Base-by-base conservation (phyloP, 2,113 vertebrate genomes). In the Festucalex cinctus region DNA sequence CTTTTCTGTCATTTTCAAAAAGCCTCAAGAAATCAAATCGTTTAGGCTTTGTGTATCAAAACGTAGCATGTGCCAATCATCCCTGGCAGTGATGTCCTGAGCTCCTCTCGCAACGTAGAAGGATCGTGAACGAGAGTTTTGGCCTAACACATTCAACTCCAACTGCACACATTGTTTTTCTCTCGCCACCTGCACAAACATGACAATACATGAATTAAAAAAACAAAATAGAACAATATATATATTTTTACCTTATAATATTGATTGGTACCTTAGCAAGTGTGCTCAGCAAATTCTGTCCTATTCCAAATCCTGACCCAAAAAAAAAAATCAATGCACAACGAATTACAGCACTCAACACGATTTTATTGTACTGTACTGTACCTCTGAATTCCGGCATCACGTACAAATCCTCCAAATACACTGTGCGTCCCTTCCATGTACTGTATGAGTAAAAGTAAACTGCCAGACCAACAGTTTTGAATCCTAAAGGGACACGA, bases 341-440 rank as follows among this genome's bases (percentile, higher is more conserved):
- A n/a, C n/a, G n/a, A 49, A 8, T 35, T 8, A n/a, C 16, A 32
- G n/a, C 24, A 46, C 6, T 20, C 22, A 54, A 24, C 3, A 60
- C 13, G 37, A 7, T 61, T 59, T 32, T 32, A 32, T 32, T 32
- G 28, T 32, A 32, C 28, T 32, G 28, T 32, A 32, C 28, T 4
- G 28, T 83, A 95, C 95, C 93, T 86, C 93, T 88, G 72, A 91
- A 94, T 46, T 94, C 90, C 3, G 91, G 91, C 91, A 91, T 95
- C 65, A 96, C 92, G 8, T 94, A 96, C 28, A 96, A 75, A 66
- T 95, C 95, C 69, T 95, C 94, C 89, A 95, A 62, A 71, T 90
- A 92, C 19, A 94, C 13, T 0, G 82, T 46, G 0, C 78, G 73
- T 0, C 92, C 93, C 43, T 82, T 87, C 90, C 90, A 93, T 13